phyloP scores from a whole-genome alignment of 2,797 vertebrate genomes.

The Triplophysa yarkandensis region DNA sequence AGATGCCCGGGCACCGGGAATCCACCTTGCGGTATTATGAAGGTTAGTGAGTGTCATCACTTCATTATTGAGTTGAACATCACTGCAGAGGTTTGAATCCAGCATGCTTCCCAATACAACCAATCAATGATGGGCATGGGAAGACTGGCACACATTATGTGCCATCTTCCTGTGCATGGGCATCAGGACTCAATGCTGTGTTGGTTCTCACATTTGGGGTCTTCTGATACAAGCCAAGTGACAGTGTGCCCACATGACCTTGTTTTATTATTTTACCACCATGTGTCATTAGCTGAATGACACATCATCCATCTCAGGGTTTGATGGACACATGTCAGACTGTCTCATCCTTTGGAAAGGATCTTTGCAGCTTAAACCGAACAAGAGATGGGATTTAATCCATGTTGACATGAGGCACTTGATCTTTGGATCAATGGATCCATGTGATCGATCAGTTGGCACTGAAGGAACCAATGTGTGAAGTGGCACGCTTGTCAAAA shows the following conservation, averaged over 20 bases:
- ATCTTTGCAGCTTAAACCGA: background rate
- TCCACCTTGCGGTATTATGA: slow-evolving; percentile 83
- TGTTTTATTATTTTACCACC: too few species aligned
- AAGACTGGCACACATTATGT: too few species aligned
- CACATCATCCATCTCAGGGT: background rate
- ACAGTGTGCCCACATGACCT: background rate
- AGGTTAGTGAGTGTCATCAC: slow-evolving; percentile 69
- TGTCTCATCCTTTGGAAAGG: background rate
- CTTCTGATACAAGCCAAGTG: background rate
- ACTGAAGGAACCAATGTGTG: slow-evolving; percentile 13
- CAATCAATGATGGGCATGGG: background rate
- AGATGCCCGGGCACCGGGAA: slow-evolving; percentile 69
- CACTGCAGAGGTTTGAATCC: slow-evolving; percentile 6
- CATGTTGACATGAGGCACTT: background rate
- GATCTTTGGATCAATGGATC: slow-evolving; percentile 31
- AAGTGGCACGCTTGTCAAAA: slow-evolving; percentile 13
- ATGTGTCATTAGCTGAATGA: background rate
- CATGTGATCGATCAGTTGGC: slow-evolving; percentile 13
- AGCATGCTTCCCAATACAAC: background rate
- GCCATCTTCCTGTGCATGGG: background rate
- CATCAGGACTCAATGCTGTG: background rate
- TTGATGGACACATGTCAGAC: slow-evolving; percentile 11
- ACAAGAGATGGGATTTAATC: background rate
- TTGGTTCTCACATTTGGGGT: background rate
- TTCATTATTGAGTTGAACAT: slow-evolving; percentile 36